Evolutionary conservation across 2,797 vertebrate species (phyloP), one percentile per base, ranked within the genome.

Genomic region (Onychomys arenicola): DNA sequence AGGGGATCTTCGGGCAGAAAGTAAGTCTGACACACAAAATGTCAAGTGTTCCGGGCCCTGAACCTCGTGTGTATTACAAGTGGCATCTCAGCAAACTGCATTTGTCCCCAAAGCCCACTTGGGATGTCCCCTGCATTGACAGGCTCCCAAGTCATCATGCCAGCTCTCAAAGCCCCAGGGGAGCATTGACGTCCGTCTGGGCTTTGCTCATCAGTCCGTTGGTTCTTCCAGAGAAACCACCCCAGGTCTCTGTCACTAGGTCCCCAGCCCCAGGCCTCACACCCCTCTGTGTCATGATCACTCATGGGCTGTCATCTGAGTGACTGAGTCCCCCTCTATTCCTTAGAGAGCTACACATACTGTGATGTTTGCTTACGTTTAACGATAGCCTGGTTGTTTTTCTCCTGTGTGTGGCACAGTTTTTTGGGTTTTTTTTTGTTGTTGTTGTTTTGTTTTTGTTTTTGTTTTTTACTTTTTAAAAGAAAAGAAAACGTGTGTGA

Each of bases 1-100:
- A 92, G 37, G 99, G 99, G 90, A 75, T 89, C 2, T 27, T 59
- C 37, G 99, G 99, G 96, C 96, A 98, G 86, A 98, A 96, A 83
- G 99, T 99, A 96, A 98, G 99, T 98, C 52, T 93, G 88, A 52
- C 16, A 0, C 89, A 13, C 0, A 29, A 85, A 59, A 75, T 46
- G 43, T 49, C 21, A 1, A 19, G 14, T 23, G 6, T 52, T 65
- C 76, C 1, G 0, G 63, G 49, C 29, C 49, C 57, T 43, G 16
- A 16, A n/a, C 21, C 3, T 65, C 90, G 27, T 25, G n/a, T 52
- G 27, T 2, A 21, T 32, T 11, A 13, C 67, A 37, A 6, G 1
- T 23, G 23, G 17, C 37, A 6, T 59, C 52, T 19, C 43, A 7
- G 59, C 19, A 55, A 46, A 16, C 3, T 57, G 19, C 43, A 1